A percentile compares a stretch with the other conserved stretches of the same genome.
phyloP scores from a whole-genome alignment of 2,113 vertebrate genomes.

The Cyrtonyx montezumae region DNA sequence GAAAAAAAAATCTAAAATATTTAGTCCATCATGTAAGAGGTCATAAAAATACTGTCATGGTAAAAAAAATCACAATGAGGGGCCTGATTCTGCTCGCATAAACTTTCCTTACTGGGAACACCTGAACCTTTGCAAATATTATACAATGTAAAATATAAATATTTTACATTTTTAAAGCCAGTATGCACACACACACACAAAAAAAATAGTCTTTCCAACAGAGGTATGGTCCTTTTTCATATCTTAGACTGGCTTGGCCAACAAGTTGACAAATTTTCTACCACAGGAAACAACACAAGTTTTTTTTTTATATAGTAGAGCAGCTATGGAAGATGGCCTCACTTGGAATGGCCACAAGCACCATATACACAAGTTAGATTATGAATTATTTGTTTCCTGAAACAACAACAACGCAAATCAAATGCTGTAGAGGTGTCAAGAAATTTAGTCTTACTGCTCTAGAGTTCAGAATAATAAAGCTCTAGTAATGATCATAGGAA shows the following conservation, averaged over 20 bases:
- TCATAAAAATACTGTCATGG: background rate
- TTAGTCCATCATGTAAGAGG: background rate
- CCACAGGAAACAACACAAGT: background rate
- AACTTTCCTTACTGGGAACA: background rate
- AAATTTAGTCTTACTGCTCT: background rate
- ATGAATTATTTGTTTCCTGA: slow-evolving; percentile 3
- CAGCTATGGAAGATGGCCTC: background rate
- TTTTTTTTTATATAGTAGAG: background rate
- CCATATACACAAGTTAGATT: background rate
- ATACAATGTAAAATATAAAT: background rate
- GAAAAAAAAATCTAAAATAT: background rate
- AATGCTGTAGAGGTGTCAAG: background rate
- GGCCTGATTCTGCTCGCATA: background rate
- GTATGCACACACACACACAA: background rate
- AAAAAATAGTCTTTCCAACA: background rate
- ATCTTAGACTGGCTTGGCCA: background rate
- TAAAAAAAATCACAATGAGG: background rate
- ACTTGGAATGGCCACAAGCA: background rate
- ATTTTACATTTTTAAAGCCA: background rate
- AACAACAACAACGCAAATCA: slow-evolving; percentile 26
- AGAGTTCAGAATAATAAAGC: background rate
- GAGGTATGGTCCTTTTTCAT: background rate
- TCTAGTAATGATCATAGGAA: background rate
- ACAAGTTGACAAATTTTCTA: background rate
- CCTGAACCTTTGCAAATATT: background rate